Evolutionary conservation across 2,113 vertebrate genomes (phyloP), one percentile per base, ranked within the genome.

Genomic region (Fulica atra): DNA sequence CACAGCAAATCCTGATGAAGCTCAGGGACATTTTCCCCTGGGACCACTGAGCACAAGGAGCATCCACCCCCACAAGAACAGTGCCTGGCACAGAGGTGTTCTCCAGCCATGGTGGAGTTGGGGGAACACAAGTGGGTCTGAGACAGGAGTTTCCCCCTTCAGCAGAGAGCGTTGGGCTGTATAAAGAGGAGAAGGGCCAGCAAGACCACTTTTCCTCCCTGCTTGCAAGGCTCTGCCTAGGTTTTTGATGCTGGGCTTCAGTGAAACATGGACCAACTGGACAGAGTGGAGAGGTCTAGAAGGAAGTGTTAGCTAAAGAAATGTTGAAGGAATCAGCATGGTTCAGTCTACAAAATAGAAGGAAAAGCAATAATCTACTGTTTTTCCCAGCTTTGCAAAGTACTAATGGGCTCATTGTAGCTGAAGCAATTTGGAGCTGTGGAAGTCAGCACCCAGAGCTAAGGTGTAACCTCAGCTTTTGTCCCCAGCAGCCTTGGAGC

Each of bases 81-180:
- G 73, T 18, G 46, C 24, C 31, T 0, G 0, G 12, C 53, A 50
- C 36, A 23, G 59, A 36, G 38, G 5, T 11, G 36, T 2, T 66
- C 65, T 76, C 18, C 53, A 50, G 70, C 79, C 50, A 21, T 5
- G 40, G 65, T 50, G 65, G 33, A 7, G 3, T 0, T 42, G 26
- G 50, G 50, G 70, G 56, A 79, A 53, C 13, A n/a, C 16, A 29
- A 24, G 56, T 16, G 36, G 40, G 36, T 48, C 61, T 68, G 57
- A 76, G 48, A 59, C 16, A 35, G 15, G 18, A 60, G 57, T 24
- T 76, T 35, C 61, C 40, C 6, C 3, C 15, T 83, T n/a, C 68
- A 31, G 57, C 36, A 48, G n/a, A 50, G n/a, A 59, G 16, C 13
- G 18, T 6, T 44, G 57, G 57, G 57, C 36, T 80, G 48, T 10